phyloP scores from a whole-genome alignment of 2,888 invertebrate genomes.

The Euzophera pinguis region DNA sequence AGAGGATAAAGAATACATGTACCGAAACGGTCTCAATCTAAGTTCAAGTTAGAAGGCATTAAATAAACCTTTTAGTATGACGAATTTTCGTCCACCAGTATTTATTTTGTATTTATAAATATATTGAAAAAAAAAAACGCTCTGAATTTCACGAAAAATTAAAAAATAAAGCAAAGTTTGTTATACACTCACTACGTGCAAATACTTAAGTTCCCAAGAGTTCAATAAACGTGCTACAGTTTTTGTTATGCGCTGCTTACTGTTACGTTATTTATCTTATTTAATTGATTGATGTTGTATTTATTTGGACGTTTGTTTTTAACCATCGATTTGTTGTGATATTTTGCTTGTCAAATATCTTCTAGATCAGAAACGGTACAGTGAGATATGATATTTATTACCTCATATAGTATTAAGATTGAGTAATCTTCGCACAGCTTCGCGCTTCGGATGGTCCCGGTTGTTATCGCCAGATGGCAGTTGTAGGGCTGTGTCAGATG shows the following conservation, averaged over 20 bases:
- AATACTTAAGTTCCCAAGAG: conserved; percentile 1
- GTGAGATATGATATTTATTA: background rate
- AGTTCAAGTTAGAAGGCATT: no score
- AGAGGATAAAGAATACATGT: no score
- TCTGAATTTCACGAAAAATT: no score
- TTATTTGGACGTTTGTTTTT: conserved; percentile 5
- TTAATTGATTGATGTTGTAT: conserved; percentile 6
- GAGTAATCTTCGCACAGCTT: no score
- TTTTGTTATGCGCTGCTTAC: conserved; percentile 3
- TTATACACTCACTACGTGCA: background rate
- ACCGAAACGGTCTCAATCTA: no score
- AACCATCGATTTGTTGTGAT: background rate
- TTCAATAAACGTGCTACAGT: conserved; percentile 10
- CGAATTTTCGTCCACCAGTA: no score
- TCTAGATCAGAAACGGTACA: background rate
- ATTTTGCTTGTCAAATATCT: conserved; percentile 1
- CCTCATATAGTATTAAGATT: background rate
- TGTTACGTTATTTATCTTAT: conserved; percentile 8
- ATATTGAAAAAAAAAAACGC: no score
- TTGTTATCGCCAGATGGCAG: no score
- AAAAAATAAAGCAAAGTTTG: background rate
- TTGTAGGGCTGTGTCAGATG: no score
- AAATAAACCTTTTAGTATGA: no score
- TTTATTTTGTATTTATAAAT: no score
- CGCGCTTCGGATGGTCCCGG: no score